Conservation (phyloP, 2,888 invertebrate species). For the Cheilosia scutellata region DNA sequence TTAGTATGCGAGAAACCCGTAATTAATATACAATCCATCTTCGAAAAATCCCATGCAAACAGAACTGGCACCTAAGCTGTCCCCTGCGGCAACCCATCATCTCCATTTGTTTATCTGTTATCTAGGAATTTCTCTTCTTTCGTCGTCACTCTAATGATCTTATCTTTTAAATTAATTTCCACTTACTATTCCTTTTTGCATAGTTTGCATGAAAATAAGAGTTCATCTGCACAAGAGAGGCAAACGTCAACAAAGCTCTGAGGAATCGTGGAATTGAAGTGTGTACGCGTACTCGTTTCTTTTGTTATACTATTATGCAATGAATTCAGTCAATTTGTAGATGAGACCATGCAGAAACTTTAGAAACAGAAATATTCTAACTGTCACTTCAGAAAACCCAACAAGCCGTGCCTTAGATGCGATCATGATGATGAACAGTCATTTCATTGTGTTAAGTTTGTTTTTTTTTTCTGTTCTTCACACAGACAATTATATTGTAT, state of each 20-base stretch:
- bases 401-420: constrained; percentile 61
- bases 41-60: background rate
- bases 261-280: constrained; percentile 10
- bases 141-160: background rate
- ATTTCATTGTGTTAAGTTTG: constrained; percentile 37
- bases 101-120: background rate
- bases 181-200: constrained; percentile 33
- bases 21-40: background rate
- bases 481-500: constrained; percentile 9
- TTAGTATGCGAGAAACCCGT: background rate
- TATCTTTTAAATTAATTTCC: constrained; percentile 5
- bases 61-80: background rate
- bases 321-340: constrained; percentile 71
- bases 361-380: constrained; percentile 63
- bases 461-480: background rate
- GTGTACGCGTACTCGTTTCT: constrained; percentile 38
- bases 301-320: constrained; percentile 57
- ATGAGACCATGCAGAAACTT: constrained; percentile 67
- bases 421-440: constrained; percentile 50
- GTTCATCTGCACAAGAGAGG: constrained; percentile 38
- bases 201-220: constrained; percentile 64
- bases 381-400: constrained; percentile 71
- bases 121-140: background rate
- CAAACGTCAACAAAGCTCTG: constrained; percentile 4
- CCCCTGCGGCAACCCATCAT: constrained; percentile 20